Evolutionary conservation across 2,113 vertebrate genomes (phyloP).

Genomic region (Zootoca vivipara): DNA sequence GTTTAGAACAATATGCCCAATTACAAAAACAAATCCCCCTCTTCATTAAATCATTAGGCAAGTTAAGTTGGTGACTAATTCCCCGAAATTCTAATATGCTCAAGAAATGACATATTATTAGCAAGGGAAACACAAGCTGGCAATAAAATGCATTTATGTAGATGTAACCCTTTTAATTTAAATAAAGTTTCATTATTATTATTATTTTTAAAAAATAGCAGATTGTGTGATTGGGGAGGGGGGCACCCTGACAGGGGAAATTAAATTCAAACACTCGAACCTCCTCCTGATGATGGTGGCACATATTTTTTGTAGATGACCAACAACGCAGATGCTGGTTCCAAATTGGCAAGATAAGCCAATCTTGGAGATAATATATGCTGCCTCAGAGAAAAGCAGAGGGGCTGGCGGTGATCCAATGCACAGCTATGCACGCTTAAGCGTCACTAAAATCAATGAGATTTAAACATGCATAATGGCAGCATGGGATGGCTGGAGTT

Average conservation of each 20-base stretch:
- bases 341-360: neutral
- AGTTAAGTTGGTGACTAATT: conserved; percentile 47
- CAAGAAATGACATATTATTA: conserved; percentile 46
- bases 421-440: too few species aligned
- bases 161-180: conserved; percentile 29
- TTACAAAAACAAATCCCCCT: conserved; percentile 40
- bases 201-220: neutral
- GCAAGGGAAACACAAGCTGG: conserved; percentile 21
- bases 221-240: neutral
- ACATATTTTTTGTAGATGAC: neutral
- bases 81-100: conserved; percentile 39
- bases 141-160: conserved; percentile 23
- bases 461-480: neutral
- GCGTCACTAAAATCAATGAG: neutral
- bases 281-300: neutral
- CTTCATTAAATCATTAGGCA: conserved; percentile 44
- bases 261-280: neutral
- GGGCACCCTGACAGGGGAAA: neutral
- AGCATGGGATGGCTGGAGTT: too few species aligned
- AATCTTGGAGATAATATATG: neutral
- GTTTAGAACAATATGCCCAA: conserved; percentile 45
- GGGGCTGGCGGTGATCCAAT: neutral
- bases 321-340: neutral
- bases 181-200: neutral
- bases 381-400: neutral